Evolutionary conservation across 2,797 vertebrate genomes (phyloP), one percentile per base, ranked within the genome.

Genomic region (Lepilemur septentrionalis): DNA sequence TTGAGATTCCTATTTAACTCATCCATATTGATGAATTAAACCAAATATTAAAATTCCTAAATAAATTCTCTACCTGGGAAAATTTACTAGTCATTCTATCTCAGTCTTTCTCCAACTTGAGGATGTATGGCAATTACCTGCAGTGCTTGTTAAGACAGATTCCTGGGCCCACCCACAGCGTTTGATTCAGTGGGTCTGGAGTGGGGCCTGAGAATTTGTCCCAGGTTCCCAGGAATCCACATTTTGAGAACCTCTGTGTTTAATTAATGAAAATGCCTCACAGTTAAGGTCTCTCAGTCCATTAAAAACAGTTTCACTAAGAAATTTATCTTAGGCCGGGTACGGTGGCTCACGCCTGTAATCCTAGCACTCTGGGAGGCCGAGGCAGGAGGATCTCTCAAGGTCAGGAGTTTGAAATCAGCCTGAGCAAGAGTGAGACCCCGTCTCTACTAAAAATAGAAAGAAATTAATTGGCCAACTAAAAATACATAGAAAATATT

Each of bases 61-160:
- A 89, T 81, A 90, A 83, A 81, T 52, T 95, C 25, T 76, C 63
- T 52, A 87, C 61, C 76, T 73, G 59, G n/a, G 81, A 67, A 92
- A 67, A 89, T 79, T 86, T 23, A 35, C 35, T 8, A 41, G 28
- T 69, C 73, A 78, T 79, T 72, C 72, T 81, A 25, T 50, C 76
- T 91, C 67, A 78, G 65, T 38, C 50, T 20, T 63, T 88, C 70
- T 96, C 25, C 93, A 82, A 17, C 41, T 89, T 41, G 30, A 93
- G 20, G 43, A 22, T 52, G 17, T 50, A 48, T 32, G 28, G 32
- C 35, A 63, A 76, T 84, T 69, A 86, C 78, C 57, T 38, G n/a
- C 38, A 84, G 4, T 30, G 17, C 50, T 85, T 67, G 43, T 67
- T 78, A 20, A 88, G 50, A n/a, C 30, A 57, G 20, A 32, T 70